These are phyloP conservation scores for Pandion haliaetus DNA, from an alignment of 2,113 vertebrate genomes.

Conservation along the genomic window DNA sequence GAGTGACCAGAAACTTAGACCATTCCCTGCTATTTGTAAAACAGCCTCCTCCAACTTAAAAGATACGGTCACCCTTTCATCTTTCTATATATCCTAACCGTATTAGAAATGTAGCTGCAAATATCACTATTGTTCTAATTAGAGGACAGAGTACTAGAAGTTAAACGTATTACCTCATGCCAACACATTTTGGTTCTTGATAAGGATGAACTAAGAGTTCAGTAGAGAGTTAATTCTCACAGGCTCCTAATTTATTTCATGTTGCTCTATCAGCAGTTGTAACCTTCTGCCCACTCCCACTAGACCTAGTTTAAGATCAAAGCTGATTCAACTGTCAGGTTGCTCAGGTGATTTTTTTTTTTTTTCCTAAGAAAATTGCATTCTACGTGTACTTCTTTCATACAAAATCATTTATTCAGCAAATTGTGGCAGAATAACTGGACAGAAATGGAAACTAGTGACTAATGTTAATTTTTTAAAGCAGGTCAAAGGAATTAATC, in stretches of 20 bases:
- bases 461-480: not conserved
- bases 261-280: not conserved
- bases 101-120: not conserved
- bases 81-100: not conserved
- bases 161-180: not conserved
- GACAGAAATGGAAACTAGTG: not conserved
- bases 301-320: not conserved
- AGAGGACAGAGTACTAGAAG: not conserved
- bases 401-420: not conserved
- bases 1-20: not conserved
- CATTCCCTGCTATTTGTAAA: not conserved
- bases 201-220: not conserved
- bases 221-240: not conserved
- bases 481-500: not conserved
- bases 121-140: not conserved
- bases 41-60: not conserved
- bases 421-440: not conserved
- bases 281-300: not conserved
- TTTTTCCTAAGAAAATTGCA: not conserved
- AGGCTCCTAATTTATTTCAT: not conserved
- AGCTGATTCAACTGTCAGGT: not conserved
- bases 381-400: not conserved
- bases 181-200: not conserved
- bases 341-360: not conserved
- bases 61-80: not conserved